Percentiles rank a stretch among this genome's conserved stretches.
These are phyloP conservation scores for Actenoides lindsayi DNA, from an alignment of 2,113 vertebrate species.

Conservation along the genomic window DNA sequence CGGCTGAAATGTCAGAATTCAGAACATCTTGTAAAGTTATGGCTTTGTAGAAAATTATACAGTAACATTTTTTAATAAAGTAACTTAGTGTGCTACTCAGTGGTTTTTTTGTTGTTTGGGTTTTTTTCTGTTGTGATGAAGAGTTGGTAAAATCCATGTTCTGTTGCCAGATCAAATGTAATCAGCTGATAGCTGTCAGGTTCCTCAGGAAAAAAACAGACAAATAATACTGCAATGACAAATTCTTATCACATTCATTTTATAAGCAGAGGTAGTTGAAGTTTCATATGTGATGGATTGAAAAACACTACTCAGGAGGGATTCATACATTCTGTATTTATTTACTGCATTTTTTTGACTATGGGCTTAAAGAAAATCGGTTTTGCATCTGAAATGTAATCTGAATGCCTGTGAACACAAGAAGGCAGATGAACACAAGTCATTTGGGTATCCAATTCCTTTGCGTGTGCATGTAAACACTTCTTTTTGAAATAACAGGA, in stretches of 20 bases:
- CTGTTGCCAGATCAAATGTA: background rate
- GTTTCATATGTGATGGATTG: constrained; percentile 31
- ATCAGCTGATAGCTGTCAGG: background rate
- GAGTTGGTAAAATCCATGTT: background rate
- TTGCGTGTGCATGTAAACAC: background rate
- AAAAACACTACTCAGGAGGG: constrained; percentile 15
- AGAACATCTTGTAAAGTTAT: background rate
- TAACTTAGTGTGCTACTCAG: background rate
- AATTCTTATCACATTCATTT: constrained; percentile 35
- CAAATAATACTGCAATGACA: background rate
- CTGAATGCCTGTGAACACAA: background rate
- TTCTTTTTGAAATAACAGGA: background rate
- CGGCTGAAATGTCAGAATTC: background rate
- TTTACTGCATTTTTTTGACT: constrained; percentile 41
- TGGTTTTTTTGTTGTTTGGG: background rate
- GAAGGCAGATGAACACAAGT: background rate
- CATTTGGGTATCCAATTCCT: background rate
- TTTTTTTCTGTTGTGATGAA: background rate
- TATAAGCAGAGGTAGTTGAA: background rate
- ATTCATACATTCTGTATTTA: constrained; percentile 30
- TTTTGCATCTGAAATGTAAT: constrained; percentile 45
- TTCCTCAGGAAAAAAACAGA: background rate
- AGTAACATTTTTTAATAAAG: background rate
- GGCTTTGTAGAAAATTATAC: background rate
- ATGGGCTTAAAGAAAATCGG: constrained; percentile 12